Base-by-base conservation (phyloP, 2,888 invertebrate genomes). In the Halictus quadricinctus region DNA sequence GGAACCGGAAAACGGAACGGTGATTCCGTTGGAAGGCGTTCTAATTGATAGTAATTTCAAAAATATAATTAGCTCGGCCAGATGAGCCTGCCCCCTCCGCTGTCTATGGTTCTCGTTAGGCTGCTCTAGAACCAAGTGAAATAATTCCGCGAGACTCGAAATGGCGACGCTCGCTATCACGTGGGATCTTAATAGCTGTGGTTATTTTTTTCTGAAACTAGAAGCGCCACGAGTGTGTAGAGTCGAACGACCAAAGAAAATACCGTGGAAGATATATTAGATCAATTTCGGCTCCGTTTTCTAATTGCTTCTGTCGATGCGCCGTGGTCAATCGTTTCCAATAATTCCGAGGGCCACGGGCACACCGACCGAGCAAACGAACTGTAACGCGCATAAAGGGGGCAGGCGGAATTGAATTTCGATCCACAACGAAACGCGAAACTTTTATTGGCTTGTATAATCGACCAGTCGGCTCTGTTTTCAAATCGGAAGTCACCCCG, bases 391-490 rank as follows among this genome's bases (percentile, higher is more conserved):
- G 58, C 18, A 43, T 18, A 43, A 36, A 43, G 41, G 36, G 8
- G 43, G 41, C 69, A 36, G 48, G n/a, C 10, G 15, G 82, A 84
- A 84, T 84, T 73, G 79, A 85, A 75, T 83, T 79, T 76, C 79
- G 73, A 79, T 82, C 50, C 48, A 36, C 58, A 60, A 73, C n/a
- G 70, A 74, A 77, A 76, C 79, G 58, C 70, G 85, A 74, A 76
- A 79, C 81, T 84, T 85, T 84, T 75, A 85, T 84, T 85, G 77
- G 77, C 66, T 74, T 5, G 74, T 79, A 76, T 84, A 83, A 84
- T 77, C 76, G 81, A 81, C 66, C 8, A 36, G 46, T 66, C 43
- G 69, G 25, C 54, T 72, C 54, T 76, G 64, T 70, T 73, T 80
- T 79, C 78, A 50, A 43, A 72, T 60, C 50, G 81, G 66, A 86